phyloP scores from a whole-genome alignment of 2,113 vertebrate genomes.

The Gobio gobio region DNA sequence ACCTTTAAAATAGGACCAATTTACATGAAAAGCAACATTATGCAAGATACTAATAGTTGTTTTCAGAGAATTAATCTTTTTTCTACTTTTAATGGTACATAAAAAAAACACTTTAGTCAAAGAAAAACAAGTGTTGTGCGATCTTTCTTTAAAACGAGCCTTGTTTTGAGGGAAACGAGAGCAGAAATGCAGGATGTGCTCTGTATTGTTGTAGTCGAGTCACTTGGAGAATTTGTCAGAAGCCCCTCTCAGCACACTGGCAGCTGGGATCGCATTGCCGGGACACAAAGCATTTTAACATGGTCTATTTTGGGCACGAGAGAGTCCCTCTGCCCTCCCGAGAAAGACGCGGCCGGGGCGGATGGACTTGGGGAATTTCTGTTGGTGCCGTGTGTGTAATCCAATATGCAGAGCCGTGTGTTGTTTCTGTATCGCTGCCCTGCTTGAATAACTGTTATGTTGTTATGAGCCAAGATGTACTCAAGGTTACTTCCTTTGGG shows the following conservation, averaged over 20 bases:
- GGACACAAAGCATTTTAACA: conserved; percentile 56
- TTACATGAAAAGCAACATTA: not conserved
- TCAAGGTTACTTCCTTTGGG: conserved; percentile 48
- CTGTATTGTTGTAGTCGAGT: not conserved
- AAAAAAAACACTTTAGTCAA: not conserved
- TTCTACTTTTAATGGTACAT: not conserved
- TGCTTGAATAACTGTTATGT: conserved; percentile 36
- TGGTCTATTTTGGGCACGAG: conserved; percentile 58
- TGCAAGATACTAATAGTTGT: too few relatives aligned
- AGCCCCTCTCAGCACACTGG: conserved; percentile 56
- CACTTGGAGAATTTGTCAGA: conserved; percentile 46
- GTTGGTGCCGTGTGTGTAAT: conserved; percentile 43
- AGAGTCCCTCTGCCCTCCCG: conserved; percentile 43
- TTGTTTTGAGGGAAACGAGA: not conserved
- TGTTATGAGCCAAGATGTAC: conserved; percentile 38
- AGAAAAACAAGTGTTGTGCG: not conserved
- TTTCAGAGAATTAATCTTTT: too few relatives aligned
- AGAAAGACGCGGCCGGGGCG: conserved; percentile 42
- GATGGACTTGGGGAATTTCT: conserved; percentile 47
- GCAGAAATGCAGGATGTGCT: not conserved
- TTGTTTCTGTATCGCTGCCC: not conserved
- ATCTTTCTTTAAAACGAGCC: not conserved
- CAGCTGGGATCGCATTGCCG: conserved; percentile 57
- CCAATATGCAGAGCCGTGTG: conserved; percentile 16
- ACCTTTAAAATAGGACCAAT: not conserved